Evolutionary conservation across 2,797 vertebrate genomes (phyloP).

Genomic region (Varecia variegata): DNA sequence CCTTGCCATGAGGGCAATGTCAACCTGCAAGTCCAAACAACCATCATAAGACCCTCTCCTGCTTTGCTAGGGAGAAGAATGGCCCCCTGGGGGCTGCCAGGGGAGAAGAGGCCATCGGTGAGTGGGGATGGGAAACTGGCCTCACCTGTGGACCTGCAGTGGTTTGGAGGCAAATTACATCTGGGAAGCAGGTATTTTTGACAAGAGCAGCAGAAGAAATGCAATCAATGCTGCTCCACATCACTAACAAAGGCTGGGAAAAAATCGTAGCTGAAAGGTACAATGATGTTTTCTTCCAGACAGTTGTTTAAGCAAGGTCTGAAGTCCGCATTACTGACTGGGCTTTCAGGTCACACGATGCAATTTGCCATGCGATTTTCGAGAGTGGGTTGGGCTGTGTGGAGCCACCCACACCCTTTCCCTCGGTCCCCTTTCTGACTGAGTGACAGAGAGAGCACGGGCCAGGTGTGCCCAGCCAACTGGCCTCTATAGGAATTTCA

Average conservation of each 20-base stretch:
- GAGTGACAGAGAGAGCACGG: neutral
- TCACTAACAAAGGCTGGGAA: neutral
- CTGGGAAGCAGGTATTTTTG: neutral
- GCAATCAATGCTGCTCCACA: neutral
- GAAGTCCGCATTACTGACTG: neutral
- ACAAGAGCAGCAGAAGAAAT: neutral
- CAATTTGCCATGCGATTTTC: neutral
- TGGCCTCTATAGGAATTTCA: slow-evolving; percentile 38
- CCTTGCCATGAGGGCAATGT: neutral
- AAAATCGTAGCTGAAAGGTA: neutral
- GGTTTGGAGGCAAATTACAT: neutral
- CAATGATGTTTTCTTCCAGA: neutral
- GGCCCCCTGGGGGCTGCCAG: neutral
- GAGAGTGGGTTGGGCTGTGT: neutral
- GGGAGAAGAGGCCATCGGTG: neutral
- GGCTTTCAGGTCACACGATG: neutral
- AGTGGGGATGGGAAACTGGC: neutral
- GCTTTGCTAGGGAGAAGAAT: neutral
- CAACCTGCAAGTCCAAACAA: neutral
- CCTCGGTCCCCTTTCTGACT: neutral
- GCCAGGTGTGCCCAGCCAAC: neutral
- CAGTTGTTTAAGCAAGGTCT: neutral
- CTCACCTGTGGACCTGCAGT: neutral
- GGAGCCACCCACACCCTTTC: neutral
- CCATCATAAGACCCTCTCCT: neutral